Conservation (phyloP, 2,113 vertebrate species). For the Macroglossus sobrinus region DNA sequence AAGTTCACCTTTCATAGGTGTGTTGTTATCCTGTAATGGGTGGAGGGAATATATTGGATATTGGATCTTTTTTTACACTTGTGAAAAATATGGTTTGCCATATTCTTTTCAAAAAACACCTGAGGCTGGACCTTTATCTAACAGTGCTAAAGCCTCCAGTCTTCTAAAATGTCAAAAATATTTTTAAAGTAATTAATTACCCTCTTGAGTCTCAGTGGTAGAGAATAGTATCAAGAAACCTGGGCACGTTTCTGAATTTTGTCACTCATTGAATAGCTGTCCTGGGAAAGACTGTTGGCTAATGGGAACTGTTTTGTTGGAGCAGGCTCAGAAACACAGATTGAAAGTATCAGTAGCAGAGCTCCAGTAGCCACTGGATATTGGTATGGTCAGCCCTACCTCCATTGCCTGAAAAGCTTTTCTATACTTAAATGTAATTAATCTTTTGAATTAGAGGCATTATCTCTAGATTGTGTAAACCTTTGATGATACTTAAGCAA, state of each 20-base stretch:
- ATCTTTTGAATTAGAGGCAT: constrained; percentile 37
- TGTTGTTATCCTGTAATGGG: background rate
- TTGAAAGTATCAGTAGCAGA: background rate
- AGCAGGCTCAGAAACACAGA: background rate
- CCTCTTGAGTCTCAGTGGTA: background rate
- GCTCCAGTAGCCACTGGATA: background rate
- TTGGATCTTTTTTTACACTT: background rate
- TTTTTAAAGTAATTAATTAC: constrained; percentile 17
- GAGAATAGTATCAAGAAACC: background rate
- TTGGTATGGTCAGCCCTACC: background rate
- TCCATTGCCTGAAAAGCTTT: background rate
- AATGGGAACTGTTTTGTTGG: background rate
- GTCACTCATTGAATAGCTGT: background rate
- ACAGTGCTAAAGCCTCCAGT: background rate
- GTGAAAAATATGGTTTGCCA: background rate
- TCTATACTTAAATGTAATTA: constrained; percentile 14
- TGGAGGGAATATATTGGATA: background rate
- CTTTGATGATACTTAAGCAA: constrained; percentile 14
- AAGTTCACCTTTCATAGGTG: constrained; percentile 6
- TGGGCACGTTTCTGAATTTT: background rate
- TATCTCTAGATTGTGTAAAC: constrained; percentile 16
- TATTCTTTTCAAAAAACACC: constrained; percentile 35
- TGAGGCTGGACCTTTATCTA: background rate
- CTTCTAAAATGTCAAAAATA: constrained; percentile 9
- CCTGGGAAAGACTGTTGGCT: background rate